Evolutionary conservation across 2,888 invertebrate species (phyloP), one percentile per base, ranked within the genome.

Genomic region (Brenthis ino): DNA sequence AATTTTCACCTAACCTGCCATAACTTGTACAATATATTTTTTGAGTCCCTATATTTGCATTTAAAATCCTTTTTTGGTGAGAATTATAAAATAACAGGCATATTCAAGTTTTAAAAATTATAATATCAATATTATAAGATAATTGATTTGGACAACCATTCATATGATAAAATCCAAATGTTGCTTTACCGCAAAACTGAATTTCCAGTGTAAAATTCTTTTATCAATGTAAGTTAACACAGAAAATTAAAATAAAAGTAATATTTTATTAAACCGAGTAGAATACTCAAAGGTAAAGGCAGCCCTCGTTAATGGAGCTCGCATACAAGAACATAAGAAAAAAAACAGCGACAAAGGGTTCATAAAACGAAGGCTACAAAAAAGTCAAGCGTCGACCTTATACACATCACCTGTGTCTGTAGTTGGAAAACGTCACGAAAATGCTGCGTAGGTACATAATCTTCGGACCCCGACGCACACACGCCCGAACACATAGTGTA

Each of bases 381-480:
- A 69, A 74, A 75, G 75, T 77, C 76, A 76, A 76, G 72, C 76
- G 72, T 68, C 72, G 67, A 71, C 76, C 71, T 74, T 72, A 72
- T 70, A 73, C 66, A 74, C 75, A 76, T 74, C 77, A 76, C 76
- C 76, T 77, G 76, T 77, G 76, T 76, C 74, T 75, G 75, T 75
- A 71, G 74, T 73, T 82, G 83, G 83, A 82, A 85, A 86, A 83
- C 84, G 82, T 81, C 81, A 82, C 82, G 83, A 87, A 89, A 89
- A 86, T 85, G 84, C 85, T 85, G 85, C 85, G 87, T 83, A 77
- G 78, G 80, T 85, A 89, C 83, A 88, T 89, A 88, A 87, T 84
- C 84, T 86, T 90, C 87, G 89, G 91, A 91, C 91, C 86, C 87
- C 85, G 82, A 87, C 90, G 77, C 88, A 89, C 90, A 89, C 90